A percentile compares a stretch with the other conserved stretches of the same genome.
Evolutionary conservation across 1,140 invertebrate genomes (phyloP).

Genomic region (Hormaphis cornu): DNA sequence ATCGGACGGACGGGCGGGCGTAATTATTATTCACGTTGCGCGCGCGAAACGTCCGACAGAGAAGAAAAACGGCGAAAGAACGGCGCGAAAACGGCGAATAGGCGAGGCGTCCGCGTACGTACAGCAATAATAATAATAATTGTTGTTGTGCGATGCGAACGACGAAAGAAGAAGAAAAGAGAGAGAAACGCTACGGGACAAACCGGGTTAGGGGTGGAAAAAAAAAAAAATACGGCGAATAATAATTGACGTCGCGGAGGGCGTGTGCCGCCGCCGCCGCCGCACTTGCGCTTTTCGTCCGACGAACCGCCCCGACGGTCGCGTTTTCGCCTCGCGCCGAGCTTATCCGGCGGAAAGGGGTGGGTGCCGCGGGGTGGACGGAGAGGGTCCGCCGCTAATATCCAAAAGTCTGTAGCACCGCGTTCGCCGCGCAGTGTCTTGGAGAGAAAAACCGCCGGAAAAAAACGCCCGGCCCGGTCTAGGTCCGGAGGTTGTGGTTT

Average conservation of each 20-base stretch:
- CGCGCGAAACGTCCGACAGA: not conserved
- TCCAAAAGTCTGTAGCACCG: too few relatives aligned
- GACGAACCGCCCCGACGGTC: not conserved
- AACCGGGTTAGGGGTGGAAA: not conserved
- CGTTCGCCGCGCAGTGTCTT: too few relatives aligned
- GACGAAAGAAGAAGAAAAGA: not conserved
- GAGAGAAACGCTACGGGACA: not conserved
- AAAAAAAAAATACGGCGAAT: conserved; percentile 5
- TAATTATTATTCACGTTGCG: conserved; percentile 31
- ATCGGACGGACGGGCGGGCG: not conserved
- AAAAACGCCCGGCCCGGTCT: too few relatives aligned
- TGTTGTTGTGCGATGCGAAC: not conserved
- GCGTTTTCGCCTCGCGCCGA: not conserved
- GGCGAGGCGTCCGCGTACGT: not conserved
- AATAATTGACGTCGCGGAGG: conserved; percentile 7
- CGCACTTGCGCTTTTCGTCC: conserved; percentile 26
- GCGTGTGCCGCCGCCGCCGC: not conserved
- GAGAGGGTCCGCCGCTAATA: too few relatives aligned
- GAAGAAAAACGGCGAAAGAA: not conserved
- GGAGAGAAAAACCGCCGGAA: too few relatives aligned
- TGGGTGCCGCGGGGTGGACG: too few relatives aligned
- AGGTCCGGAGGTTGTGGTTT: too few relatives aligned
- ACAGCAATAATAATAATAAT: not conserved
- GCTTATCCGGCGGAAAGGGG: not conserved
- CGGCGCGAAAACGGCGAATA: not conserved